Evolutionary conservation across 2,113 vertebrate species (phyloP).

Genomic region (Uria aalge): DNA sequence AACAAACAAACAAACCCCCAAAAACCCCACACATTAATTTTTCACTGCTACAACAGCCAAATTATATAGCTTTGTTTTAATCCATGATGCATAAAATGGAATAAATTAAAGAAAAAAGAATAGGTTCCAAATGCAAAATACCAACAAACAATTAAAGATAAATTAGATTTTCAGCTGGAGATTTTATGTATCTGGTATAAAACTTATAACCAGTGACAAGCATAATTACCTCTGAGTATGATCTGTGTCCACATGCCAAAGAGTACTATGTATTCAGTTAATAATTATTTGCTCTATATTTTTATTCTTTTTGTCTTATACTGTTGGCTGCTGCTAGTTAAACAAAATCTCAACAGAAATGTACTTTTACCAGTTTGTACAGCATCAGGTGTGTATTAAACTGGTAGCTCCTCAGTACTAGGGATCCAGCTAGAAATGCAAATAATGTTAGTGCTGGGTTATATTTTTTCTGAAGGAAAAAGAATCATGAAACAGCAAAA

Average conservation of each 20-base stretch:
- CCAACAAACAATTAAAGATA: neutral
- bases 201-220: neutral
- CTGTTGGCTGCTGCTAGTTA: neutral
- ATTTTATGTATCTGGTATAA: neutral
- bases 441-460: neutral
- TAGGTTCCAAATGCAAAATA: neutral
- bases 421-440: neutral
- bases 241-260: neutral
- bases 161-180: neutral
- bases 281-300: neutral
- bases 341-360: neutral
- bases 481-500: neutral
- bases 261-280: neutral
- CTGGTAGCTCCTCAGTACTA: neutral
- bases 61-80: neutral
- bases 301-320: neutral
- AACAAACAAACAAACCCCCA: too few species aligned
- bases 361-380: neutral
- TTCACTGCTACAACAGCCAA: neutral
- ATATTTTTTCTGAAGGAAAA: neutral
- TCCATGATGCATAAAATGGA: neutral
- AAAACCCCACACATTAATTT: neutral
- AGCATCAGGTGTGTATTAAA: neutral
- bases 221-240: neutral
- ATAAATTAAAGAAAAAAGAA: neutral